Evolutionary conservation across 2,888 invertebrate genomes (phyloP).

Genomic region (Coleophora flavipennella): DNA sequence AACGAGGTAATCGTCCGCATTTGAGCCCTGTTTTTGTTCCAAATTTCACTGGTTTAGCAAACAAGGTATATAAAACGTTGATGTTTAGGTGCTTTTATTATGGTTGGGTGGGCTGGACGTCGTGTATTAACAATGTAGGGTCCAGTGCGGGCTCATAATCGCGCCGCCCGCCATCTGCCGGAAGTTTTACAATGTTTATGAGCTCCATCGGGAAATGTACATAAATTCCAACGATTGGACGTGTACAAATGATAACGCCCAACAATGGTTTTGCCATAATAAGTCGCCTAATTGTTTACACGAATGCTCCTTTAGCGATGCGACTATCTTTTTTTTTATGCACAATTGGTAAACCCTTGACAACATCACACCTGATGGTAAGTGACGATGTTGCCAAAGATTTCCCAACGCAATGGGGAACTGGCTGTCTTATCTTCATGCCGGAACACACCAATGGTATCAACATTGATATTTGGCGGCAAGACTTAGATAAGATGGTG

Average conservation of each 20-base stretch:
- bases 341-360: no score
- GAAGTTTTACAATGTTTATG: conserved; percentile 70
- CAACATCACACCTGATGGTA: no score
- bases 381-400: no score
- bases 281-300: conserved; percentile 36
- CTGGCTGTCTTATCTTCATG: no score
- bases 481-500: no score
- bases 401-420: no score
- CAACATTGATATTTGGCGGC: no score
- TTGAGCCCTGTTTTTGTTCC: conserved; percentile 12
- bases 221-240: conserved; percentile 60
- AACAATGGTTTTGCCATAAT: conserved; percentile 44
- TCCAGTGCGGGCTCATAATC: conserved; percentile 43
- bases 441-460: no score
- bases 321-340: no score
- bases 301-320: no score
- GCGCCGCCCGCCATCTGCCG: conserved; percentile 58
- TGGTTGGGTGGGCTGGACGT: conserved; percentile 19
- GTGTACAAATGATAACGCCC: conserved; percentile 43
- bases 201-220: conserved; percentile 60
- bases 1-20: conserved; percentile 10
- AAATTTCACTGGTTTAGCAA: conserved; percentile 32
- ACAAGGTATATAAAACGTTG: conserved; percentile 31
- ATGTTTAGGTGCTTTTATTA: conserved; percentile 30
- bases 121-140: conserved; percentile 22